Conservation (phyloP, 2,888 invertebrate species). For the Leptogaster cylindrica region DNA sequence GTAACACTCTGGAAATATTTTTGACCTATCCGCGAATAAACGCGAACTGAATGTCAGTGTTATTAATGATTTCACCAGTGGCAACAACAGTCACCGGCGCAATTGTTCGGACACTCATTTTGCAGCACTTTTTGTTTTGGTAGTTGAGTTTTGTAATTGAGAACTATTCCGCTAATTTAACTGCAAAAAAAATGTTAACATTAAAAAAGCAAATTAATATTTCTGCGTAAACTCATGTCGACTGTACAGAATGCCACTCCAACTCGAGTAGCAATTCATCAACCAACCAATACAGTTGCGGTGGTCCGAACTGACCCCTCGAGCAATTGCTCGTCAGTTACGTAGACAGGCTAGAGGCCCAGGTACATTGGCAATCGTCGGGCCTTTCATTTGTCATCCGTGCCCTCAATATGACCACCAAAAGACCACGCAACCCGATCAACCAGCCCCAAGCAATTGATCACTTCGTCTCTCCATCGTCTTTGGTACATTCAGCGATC, state of each 20-base stretch:
- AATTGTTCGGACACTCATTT: slow-evolving; percentile 38
- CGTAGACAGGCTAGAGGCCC: too few species aligned
- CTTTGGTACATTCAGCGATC: background rate
- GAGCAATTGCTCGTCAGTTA: background rate
- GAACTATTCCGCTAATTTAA: background rate
- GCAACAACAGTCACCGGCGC: slow-evolving; percentile 38
- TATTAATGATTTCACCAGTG: slow-evolving; percentile 26
- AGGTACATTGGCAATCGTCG: too few species aligned
- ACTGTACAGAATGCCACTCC: slow-evolving; percentile 10
- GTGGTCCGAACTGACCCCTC: background rate
- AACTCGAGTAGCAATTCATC: slow-evolving; percentile 14
- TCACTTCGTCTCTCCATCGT: background rate
- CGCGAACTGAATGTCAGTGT: slow-evolving; percentile 28
- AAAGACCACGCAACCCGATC: background rate
- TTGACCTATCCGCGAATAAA: slow-evolving; percentile 5
- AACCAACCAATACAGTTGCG: too few species aligned
- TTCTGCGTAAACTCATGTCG: slow-evolving; percentile 3
- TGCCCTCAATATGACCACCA: background rate
- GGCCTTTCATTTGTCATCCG: background rate
- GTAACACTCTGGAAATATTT: background rate
- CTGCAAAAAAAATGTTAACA: background rate
- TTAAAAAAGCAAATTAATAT: background rate
- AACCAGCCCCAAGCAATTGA: background rate
- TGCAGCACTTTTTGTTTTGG: slow-evolving; percentile 1
- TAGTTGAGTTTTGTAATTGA: background rate